Evolutionary conservation across 64 coral and sea anemone species (phyloP).

Genomic region (Trachythela sp.): DNA sequence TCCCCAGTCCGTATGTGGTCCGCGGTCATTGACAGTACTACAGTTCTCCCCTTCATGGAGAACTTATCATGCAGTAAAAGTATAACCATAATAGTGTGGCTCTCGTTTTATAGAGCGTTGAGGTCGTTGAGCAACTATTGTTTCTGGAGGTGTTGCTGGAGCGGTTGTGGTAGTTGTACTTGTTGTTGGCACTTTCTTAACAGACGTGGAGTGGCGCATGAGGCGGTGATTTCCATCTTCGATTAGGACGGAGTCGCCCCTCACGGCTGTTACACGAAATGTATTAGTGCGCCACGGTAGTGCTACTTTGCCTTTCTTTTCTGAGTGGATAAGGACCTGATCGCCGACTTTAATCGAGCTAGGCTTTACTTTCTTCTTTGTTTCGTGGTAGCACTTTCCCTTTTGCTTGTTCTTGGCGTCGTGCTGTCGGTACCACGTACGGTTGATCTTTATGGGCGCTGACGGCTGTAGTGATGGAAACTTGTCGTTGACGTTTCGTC

Average conservation of each 20-base stretch:
- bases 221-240: not conserved
- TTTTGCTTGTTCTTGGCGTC: not conserved
- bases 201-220: not conserved
- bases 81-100: not conserved
- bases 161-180: not conserved
- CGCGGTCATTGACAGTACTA: not conserved
- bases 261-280: not conserved
- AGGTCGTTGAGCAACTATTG: not conserved
- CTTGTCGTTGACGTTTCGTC: not conserved
- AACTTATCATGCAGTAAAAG: not conserved
- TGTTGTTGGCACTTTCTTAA: slow-evolving; percentile 19
- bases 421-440: not conserved
- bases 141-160: not conserved
- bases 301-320: not conserved
- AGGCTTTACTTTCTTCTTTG: not conserved
- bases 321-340: not conserved
- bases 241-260: not conserved
- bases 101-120: not conserved
- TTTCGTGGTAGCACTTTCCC: not conserved
- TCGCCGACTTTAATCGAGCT: not conserved
- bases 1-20: not conserved
- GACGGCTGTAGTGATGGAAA: not conserved
- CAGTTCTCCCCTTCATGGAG: not conserved
- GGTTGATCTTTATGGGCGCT: not conserved
- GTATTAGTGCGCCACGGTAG: not conserved